phyloP scores from a whole-genome alignment of 2,797 vertebrate species.

The Simalia tracyae region DNA sequence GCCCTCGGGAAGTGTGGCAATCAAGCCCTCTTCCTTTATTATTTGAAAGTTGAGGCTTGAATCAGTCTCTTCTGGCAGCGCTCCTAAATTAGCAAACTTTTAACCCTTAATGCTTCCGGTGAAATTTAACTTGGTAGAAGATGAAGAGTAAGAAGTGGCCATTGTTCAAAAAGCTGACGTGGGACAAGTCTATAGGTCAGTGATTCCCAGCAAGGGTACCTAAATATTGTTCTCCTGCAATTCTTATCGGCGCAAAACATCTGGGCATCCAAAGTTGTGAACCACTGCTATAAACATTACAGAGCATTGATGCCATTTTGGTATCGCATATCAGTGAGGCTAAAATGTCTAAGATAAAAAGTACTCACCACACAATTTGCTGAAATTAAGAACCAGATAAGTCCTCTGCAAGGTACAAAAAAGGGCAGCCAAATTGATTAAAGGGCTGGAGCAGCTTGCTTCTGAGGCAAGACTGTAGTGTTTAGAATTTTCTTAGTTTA shows the following conservation, averaged over 20 bases:
- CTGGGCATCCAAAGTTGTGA: neutral
- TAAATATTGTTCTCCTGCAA: neutral
- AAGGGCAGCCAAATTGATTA: neutral
- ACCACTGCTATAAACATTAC: neutral
- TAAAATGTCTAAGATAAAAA: neutral
- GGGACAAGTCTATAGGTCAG: neutral
- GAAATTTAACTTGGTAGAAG: slow-evolving; percentile 44
- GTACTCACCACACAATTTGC: neutral
- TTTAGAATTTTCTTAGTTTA: too few relatives aligned
- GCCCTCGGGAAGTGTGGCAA: slow-evolving; percentile 58
- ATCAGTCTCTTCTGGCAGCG: slow-evolving; percentile 59
- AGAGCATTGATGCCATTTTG: neutral
- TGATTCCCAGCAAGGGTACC: neutral
- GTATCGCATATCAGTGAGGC: neutral
- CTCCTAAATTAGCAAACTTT: slow-evolving; percentile 57
- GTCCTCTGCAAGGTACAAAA: neutral
- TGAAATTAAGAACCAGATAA: neutral
- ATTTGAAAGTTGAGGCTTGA: slow-evolving; percentile 53
- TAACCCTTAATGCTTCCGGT: slow-evolving; percentile 49
- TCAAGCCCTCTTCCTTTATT: slow-evolving; percentile 64
- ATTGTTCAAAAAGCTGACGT: neutral
- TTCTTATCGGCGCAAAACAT: neutral
- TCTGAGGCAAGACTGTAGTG: neutral
- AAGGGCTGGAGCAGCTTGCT: neutral
- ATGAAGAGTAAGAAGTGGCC: slow-evolving; percentile 35